phyloP scores from a whole-genome alignment of 2,113 vertebrate species.

The Onychostoma macrolepis region DNA sequence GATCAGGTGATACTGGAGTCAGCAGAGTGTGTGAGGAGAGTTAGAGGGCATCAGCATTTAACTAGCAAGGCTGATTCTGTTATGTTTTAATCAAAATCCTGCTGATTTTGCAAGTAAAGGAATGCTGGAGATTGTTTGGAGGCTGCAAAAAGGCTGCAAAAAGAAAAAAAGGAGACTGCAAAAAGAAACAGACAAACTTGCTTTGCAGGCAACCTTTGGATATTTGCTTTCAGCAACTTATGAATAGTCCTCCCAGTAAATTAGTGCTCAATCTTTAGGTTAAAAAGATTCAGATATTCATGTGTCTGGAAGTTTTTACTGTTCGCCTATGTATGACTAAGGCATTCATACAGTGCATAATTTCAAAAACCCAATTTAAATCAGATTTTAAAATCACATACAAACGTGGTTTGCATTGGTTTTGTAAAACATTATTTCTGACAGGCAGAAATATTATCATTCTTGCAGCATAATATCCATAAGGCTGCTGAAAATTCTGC shows the following conservation, averaged over 20 bases:
- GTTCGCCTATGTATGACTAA: background rate
- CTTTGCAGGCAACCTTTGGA: background rate
- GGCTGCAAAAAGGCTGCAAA: background rate
- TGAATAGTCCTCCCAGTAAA: slow-evolving; percentile 22
- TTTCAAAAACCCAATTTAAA: background rate
- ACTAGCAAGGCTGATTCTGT: background rate
- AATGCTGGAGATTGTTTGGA: slow-evolving; percentile 26
- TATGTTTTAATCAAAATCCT: slow-evolving; percentile 43
- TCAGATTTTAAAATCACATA: background rate
- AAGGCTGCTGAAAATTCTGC: background rate
- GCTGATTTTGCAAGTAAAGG: slow-evolving; percentile 29
- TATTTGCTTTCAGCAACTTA: background rate
- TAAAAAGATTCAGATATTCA: background rate
- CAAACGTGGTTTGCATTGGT: background rate
- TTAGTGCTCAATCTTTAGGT: background rate
- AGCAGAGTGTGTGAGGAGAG: slow-evolving; percentile 21
- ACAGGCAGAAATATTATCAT: background rate
- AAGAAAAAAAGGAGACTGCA: background rate
- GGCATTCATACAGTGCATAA: background rate
- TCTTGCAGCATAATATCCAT: background rate
- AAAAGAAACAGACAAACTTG: slow-evolving; percentile 9
- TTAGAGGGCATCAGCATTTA: background rate
- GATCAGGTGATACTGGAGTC: slow-evolving; percentile 17
- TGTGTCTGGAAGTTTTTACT: background rate
- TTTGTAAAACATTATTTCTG: background rate